Evolutionary conservation across 2,888 invertebrate species (phyloP).

Genomic region (Drosophila mulleri): DNA sequence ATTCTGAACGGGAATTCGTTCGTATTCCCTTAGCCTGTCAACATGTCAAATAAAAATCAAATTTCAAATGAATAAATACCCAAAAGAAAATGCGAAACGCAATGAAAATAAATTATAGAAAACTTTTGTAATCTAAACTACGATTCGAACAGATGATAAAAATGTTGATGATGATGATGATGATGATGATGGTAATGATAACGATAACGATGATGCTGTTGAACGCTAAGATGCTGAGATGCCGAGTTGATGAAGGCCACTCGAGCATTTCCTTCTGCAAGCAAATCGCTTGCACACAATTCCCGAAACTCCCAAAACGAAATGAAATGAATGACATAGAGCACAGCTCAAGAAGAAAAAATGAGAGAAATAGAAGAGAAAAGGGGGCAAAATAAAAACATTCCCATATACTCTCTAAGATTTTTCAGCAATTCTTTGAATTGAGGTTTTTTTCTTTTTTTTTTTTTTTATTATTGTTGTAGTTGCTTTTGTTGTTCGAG

Average conservation of each 20-base stretch:
- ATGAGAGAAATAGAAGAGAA: conserved; percentile 1
- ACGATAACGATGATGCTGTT: conserved; percentile 10
- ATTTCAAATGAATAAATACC: conserved; percentile 77
- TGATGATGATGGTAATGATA: conserved; percentile 6
- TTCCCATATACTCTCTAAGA: conserved; percentile 19
- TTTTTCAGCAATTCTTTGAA: conserved; percentile 11
- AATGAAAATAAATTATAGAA: conserved; percentile 79
- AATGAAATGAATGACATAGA: conserved; percentile 49
- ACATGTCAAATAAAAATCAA: conserved; percentile 81
- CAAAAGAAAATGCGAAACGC: conserved; percentile 65
- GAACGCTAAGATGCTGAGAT: conserved; percentile 12
- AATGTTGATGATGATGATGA: conserved; percentile 18
- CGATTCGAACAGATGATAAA: conserved; percentile 41
- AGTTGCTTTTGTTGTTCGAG: conserved; percentile 12
- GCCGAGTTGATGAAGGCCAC: conserved; percentile 31
- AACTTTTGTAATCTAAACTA: conserved; percentile 79
- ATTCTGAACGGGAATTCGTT: conserved; percentile 38
- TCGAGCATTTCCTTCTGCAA: conserved; percentile 52
- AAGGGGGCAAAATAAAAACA: conserved; percentile 2
- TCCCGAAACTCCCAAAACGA: conserved; percentile 62
- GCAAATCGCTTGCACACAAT: conserved; percentile 70
- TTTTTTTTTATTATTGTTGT: conserved; percentile 16
- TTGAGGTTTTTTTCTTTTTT: conserved; percentile 9
- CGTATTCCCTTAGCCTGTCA: conserved; percentile 64
- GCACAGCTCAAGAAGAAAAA: conserved; percentile 14